A percentile compares a stretch with the other conserved stretches of the same genome.
These are phyloP conservation scores for Chirona hameri DNA, from an alignment of 2,888 invertebrate genomes.

Conservation along the genomic window DNA sequence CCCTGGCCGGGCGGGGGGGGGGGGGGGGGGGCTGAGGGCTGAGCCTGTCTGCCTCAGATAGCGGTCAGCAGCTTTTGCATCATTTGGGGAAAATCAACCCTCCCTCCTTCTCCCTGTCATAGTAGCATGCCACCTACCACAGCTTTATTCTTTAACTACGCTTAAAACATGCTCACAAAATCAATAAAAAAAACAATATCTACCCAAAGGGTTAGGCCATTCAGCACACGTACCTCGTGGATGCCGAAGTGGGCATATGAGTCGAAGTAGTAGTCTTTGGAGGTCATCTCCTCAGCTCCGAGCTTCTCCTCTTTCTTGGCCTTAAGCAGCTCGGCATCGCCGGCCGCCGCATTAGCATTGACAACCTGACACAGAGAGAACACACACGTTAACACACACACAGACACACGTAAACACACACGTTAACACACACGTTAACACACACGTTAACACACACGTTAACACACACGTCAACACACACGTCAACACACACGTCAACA, in stretches of 20 bases:
- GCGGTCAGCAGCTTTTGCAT: too few species aligned
- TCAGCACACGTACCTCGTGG: slow-evolving; percentile 65
- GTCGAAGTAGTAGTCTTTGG: slow-evolving; percentile 99
- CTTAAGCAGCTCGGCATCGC: neutral
- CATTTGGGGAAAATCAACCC: too few species aligned
- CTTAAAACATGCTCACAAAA: too few species aligned
- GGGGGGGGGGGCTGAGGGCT: too few species aligned
- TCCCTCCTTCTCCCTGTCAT: too few species aligned
- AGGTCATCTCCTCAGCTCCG: slow-evolving; percentile 86
- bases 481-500: too few species aligned
- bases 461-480: too few species aligned
- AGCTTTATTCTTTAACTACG: too few species aligned
- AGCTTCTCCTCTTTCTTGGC: neutral
- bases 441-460: neutral
- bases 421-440: neutral
- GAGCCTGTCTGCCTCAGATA: neutral
- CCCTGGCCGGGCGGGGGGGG: too few species aligned
- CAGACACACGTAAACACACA: neutral
- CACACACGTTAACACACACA: neutral
- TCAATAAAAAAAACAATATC: too few species aligned
- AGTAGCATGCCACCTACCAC: too few species aligned
- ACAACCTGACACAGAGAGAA: neutral
- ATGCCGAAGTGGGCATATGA: slow-evolving; percentile 99
- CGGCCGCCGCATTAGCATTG: neutral
- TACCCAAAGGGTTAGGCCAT: too few species aligned